Percentiles rank a stretch among this genome's conserved stretches.
phyloP scores from a whole-genome alignment of 2,888 invertebrate genomes.

The Megamerina dolium region DNA sequence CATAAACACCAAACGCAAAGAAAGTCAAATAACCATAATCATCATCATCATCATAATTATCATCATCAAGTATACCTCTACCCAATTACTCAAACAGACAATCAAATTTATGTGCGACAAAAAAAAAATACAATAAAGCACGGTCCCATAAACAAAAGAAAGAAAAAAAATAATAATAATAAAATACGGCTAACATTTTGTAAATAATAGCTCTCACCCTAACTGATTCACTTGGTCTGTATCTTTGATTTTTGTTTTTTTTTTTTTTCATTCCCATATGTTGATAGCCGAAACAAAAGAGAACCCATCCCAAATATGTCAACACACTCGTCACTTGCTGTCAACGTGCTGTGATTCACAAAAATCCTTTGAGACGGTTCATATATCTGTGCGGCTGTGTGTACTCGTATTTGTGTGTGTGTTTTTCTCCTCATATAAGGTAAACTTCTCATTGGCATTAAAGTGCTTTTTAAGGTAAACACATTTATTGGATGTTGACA shows the following conservation, averaged over 20 bases:
- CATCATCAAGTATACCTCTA: constrained; percentile 4
- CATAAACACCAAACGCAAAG: not conserved
- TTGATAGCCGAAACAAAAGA: not conserved
- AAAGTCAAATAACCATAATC: not conserved
- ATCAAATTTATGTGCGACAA: constrained; percentile 5
- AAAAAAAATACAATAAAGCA: not conserved
- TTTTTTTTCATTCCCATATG: no score
- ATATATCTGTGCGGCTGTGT: not conserved
- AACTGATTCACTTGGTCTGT: no score
- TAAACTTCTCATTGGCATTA: constrained; percentile 3
- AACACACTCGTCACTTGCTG: constrained; percentile 1
- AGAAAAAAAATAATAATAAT: not conserved
- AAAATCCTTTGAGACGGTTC: constrained; percentile 11
- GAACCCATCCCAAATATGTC: not conserved
- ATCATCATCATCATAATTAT: no score
- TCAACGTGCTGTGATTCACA: constrained; percentile 5
- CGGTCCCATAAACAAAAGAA: constrained; percentile 6
- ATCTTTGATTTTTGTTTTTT: no score
- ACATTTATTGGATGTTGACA: not conserved
- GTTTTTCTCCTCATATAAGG: not conserved
- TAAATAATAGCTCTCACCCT: no score
- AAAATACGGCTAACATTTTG: constrained; percentile 3
- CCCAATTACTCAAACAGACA: not conserved
- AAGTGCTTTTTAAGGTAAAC: constrained; percentile 7
- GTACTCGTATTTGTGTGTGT: not conserved